These are phyloP conservation scores for Chrysaora quinquecirrha DNA, from an alignment of 30 jellyfish, hydroid and myxozoan genomes.

Conservation along the genomic window DNA sequence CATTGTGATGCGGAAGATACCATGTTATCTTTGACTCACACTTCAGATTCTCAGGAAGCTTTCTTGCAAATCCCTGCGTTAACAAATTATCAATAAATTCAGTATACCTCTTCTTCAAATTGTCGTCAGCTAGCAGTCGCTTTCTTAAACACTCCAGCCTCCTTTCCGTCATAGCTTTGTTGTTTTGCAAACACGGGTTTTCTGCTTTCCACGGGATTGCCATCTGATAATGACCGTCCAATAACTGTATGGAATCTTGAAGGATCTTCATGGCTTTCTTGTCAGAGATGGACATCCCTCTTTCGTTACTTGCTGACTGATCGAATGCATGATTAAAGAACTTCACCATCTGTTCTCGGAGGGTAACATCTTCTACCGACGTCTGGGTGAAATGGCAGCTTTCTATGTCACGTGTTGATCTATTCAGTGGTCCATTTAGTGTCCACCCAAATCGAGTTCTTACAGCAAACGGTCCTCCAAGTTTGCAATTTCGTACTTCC, in stretches of 20 bases:
- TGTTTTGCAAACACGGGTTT: constrained; percentile 43
- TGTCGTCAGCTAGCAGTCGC: constrained; percentile 6
- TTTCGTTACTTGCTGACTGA: constrained; percentile 13
- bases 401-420: neutral
- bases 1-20: constrained; percentile 51
- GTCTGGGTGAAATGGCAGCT: constrained; percentile 14
- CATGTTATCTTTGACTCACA: constrained; percentile 7
- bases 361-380: neutral
- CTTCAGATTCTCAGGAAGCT: neutral
- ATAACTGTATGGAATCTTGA: constrained; percentile 23
- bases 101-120: constrained; percentile 1
- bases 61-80: constrained; percentile 21
- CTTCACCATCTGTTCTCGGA: constrained; percentile 16
- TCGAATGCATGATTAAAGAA: constrained; percentile 30
- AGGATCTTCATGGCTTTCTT: constrained; percentile 35
- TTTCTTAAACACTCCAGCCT: constrained; percentile 31
- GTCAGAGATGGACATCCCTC: constrained; percentile 29
- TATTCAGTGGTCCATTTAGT: constrained; percentile 36
- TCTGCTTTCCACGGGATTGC: constrained; percentile 34
- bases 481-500: neutral
- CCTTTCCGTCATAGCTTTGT: constrained; percentile 35
- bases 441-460: constrained; percentile 46
- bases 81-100: constrained; percentile 33
- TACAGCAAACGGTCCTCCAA: constrained; percentile 55
- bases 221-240: constrained; percentile 20